Base-by-base conservation (phyloP, 2,888 invertebrate species). In the Leptopilina myrica region DNA sequence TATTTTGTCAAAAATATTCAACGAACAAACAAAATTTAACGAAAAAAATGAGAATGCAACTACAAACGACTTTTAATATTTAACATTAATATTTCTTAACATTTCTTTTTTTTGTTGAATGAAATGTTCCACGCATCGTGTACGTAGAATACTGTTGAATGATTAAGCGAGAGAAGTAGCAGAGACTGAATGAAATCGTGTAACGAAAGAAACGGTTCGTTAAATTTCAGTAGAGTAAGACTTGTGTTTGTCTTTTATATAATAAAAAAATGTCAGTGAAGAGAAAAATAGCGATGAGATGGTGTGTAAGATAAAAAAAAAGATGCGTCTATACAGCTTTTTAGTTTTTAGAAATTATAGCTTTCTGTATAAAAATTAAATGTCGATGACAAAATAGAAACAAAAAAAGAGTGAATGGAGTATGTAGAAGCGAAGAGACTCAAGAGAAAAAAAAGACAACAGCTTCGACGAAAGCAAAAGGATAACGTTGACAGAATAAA, bases 401-500 rank as follows among this genome's bases (percentile, higher is more conserved):
- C 56, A 3, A 56, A 73, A 73, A 56, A 73, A 33, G 14, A 9
- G 33, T 56, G 73, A 73, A 56, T 73, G 73, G 33, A 69, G 69
- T 53, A 12, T 43, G 2, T 43, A 43, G 49, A 73, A 53, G 33
- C 66, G 5, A 6, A 73, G 73, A 73, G 43, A 43, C 43, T 43
- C 1, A 8, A 43, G 43, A 43, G 1, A 43, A 43, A 26, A 40
- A 66, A 46, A 66, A 43, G 53, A 73, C 43, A 73, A 26, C 20
- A 12, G 53, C 14, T 14, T 73, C 56, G 56, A 56, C 56, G 33
- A 73, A 33, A 56, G 73, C 33, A 56, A 73, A 73, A 56, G 33
- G 73, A 73, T 73, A 26, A 73, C 73, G 73, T 73, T 33, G 33
- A 73, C 73, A 33, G 73, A 73, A 73, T 73, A 73, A 73, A 73